These are phyloP conservation scores for Leptinotarsa haldemani DNA, from an alignment of 2,888 invertebrate genomes.

Conservation along the genomic window DNA sequence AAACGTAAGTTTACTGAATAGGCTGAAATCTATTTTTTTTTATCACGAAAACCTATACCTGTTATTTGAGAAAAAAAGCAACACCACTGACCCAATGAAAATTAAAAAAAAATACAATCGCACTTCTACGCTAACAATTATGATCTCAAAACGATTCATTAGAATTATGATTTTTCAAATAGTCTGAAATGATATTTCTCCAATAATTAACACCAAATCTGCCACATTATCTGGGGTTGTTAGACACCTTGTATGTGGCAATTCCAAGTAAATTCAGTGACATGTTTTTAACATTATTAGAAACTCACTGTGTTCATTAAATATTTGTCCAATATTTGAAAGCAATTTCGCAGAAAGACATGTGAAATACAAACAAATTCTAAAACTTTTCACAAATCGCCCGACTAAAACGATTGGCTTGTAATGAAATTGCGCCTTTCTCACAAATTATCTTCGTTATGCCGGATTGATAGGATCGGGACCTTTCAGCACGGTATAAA, in stretches of 20 bases:
- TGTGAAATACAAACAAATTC: constrained; percentile 14
- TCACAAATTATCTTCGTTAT: not conserved
- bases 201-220: too few species aligned
- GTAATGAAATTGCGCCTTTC: not conserved
- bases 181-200: too few species aligned
- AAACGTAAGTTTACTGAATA: too few species aligned
- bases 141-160: too few species aligned
- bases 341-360: constrained; percentile 1
- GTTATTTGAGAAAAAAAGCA: too few species aligned
- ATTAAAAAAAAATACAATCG: too few species aligned
- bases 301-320: not conserved
- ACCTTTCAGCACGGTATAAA: not conserved
- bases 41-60: too few species aligned
- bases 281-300: not conserved
- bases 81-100: too few species aligned
- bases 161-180: too few species aligned
- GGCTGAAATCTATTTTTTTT: too few species aligned
- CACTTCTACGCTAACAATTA: too few species aligned
- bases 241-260: not conserved
- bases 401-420: not conserved
- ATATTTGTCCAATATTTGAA: constrained; percentile 4
- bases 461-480: constrained; percentile 2
- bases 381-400: not conserved
- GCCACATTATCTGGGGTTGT: too few species aligned
- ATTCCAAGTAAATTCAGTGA: not conserved